Conservation (phyloP, 2,797 vertebrate species). For the Apodemus agrarius region DNA sequence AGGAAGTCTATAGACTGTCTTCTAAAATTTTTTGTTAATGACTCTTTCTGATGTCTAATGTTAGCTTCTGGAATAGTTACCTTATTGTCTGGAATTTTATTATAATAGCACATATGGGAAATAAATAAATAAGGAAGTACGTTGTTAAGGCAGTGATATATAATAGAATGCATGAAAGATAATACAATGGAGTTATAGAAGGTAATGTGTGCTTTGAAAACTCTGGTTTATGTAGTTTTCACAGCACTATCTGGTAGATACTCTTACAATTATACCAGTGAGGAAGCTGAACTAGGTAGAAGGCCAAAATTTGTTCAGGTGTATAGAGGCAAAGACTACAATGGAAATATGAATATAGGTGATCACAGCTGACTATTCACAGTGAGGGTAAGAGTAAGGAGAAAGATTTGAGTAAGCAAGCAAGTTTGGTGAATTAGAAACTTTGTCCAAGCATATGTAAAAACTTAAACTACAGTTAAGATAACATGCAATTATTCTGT, state of each 20-base stretch:
- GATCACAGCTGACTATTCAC: neutral
- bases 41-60: neutral
- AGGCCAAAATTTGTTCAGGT: neutral
- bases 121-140: neutral
- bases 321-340: neutral
- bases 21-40: neutral
- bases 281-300: neutral
- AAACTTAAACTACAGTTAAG: neutral
- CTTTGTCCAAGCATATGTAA: neutral
- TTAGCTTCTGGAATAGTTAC: neutral
- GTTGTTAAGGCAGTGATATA: neutral
- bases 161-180: neutral
- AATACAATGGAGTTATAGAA: neutral
- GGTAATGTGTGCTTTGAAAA: neutral
- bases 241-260: neutral
- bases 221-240: neutral
- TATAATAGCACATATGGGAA: neutral
- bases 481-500: neutral
- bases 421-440: neutral
- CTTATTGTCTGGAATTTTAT: neutral
- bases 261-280: neutral
- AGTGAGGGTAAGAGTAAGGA: too few relatives aligned
- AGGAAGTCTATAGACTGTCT: neutral
- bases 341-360: neutral
- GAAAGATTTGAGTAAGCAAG: neutral